Evolutionary conservation across 2,888 invertebrate species (phyloP).

Genomic region (Podotricha telesiphe): DNA sequence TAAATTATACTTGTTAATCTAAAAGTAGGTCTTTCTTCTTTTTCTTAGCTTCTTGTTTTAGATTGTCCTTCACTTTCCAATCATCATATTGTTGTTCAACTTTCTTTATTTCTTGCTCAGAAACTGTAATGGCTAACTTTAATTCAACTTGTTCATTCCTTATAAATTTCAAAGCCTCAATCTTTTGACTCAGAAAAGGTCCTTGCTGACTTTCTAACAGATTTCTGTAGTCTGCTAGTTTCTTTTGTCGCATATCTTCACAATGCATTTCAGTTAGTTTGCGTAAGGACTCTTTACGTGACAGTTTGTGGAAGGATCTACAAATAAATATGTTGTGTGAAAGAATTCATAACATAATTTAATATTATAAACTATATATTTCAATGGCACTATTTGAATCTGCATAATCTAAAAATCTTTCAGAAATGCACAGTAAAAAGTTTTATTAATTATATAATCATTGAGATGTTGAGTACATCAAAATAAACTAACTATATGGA

Average conservation of each 20-base stretch:
- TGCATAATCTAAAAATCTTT: no score
- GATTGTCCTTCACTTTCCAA: slow-evolving; percentile 68
- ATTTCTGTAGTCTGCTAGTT: slow-evolving; percentile 86
- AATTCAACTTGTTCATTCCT: slow-evolving; percentile 88
- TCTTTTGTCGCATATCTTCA: slow-evolving; percentile 85
- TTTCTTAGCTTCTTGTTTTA: slow-evolving; percentile 69
- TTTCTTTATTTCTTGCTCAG: slow-evolving; percentile 86
- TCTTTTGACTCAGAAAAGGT: slow-evolving; percentile 88
- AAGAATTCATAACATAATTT: no score
- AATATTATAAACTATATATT: no score
- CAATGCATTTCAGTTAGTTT: slow-evolving; percentile 89
- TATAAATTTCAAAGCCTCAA: slow-evolving; percentile 88
- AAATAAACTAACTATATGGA: no score
- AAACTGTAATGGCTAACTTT: slow-evolving; percentile 86
- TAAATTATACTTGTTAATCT: slow-evolving; percentile 46
- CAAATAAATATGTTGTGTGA: slow-evolving; percentile 39
- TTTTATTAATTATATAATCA: no score
- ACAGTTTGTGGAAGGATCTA: slow-evolving; percentile 83
- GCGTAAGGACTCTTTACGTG: slow-evolving; percentile 88
- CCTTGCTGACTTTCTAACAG: slow-evolving; percentile 88
- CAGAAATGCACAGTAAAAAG: no score
- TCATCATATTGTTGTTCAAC: slow-evolving; percentile 83
- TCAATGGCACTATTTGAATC: no score
- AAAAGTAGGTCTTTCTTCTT: slow-evolving; percentile 66
- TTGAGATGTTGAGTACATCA: no score